Base-by-base conservation (phyloP, 2,113 vertebrate genomes). In the Ciconia boyciana region DNA sequence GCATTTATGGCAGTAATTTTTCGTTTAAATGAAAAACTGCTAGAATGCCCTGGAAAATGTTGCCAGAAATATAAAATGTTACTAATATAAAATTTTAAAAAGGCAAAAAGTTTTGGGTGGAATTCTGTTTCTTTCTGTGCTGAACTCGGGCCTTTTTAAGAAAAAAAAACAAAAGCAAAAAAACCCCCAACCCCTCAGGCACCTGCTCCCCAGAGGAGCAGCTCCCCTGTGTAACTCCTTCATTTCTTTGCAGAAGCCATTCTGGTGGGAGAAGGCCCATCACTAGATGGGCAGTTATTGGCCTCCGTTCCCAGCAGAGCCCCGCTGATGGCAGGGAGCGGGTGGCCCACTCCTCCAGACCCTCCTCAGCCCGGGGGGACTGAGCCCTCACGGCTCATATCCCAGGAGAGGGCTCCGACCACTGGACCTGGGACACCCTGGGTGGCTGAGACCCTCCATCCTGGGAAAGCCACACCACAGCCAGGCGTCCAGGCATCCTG, bases 251-350 rank as follows among this genome's bases (percentile, higher is more conserved):
- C 34, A 49, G 80, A 34, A 60, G 26, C 22, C 51, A 39, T 29
- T 28, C 44, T 51, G 32, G 28, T 16, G n/a, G 41, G 66, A 72
- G 20, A 82, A 74, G 46, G 29, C 8, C 19, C 36, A 21, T 43
- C 12, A 31, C 22, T 9, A n/a, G 21, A 24, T 1, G 8, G 36
- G 60, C n/a, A 44, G n/a, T 22, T 49, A 11, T 1, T 36, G 25
- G 29, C 20, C 41, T 34, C 57, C 29, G 28, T 15, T 5, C 11
- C 18, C 62, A 65, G 48, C 31, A 64, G 16, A 36, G 16, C 32
- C 44, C 34, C 0, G 0, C 31, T 15, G 51, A 41, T 2, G 12
- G 57, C 57, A 41, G 39, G 2, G 18, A 41, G n/a, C 1, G 0
- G 3, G 21, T 25, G 43, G 22, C 66, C 22, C 21, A 7, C 29